These are phyloP conservation scores for Crossocerus cetratus DNA, from an alignment of 2,888 invertebrate species.

Conservation along the genomic window DNA sequence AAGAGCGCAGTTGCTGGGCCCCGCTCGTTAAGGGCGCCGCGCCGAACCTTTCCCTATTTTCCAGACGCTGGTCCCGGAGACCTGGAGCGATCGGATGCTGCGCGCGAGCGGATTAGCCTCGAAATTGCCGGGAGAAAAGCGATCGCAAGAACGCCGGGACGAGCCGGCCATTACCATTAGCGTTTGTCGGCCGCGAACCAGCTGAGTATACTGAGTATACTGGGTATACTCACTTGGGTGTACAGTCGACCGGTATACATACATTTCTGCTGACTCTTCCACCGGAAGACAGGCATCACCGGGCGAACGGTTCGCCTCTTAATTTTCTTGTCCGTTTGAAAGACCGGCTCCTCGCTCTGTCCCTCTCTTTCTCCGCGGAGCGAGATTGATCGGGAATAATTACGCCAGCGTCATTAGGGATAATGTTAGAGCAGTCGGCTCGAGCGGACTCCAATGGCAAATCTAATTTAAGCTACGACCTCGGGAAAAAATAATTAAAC, in stretches of 20 bases:
- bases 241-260: no score
- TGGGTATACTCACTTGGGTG: no score
- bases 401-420: no score
- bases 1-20: background rate
- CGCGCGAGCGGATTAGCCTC: constrained; percentile 3
- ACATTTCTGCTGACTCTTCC: background rate
- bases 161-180: constrained; percentile 14
- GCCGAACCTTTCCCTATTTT: constrained; percentile 18
- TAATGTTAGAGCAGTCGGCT: no score
- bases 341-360: background rate
- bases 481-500: no score
- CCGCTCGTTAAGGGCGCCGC: constrained; percentile 18
- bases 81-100: constrained; percentile 6
- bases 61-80: constrained; percentile 15
- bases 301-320: background rate
- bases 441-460: no score
- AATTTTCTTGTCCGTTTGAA: background rate
- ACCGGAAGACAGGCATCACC: constrained; percentile 5
- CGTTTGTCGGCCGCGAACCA: background rate
- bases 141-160: constrained; percentile 10
- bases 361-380: background rate
- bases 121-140: constrained; percentile 2
- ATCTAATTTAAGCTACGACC: no score
- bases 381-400: no score
- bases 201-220: no score